Percentiles rank a stretch among this genome's conserved stretches.
phyloP scores from a whole-genome alignment of 1,140 invertebrate species.

The Callitettix versicolor region DNA sequence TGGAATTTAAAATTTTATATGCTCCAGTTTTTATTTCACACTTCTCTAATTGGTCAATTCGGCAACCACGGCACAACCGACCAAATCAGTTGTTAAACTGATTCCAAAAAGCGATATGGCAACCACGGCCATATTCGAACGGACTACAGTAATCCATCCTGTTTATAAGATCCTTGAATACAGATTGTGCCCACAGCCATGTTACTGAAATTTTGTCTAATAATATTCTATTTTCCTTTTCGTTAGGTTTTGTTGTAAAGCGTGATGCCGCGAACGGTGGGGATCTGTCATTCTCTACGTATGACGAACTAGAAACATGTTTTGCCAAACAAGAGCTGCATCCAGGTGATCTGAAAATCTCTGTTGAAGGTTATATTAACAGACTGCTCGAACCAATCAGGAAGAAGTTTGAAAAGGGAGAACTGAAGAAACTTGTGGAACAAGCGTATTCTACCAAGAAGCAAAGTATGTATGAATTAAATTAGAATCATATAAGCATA shows the following conservation, averaged over 20 bases:
- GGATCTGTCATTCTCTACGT: constrained; percentile 58
- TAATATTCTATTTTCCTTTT: constrained; percentile 10
- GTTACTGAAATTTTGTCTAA: background rate
- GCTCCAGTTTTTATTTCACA: too few relatives aligned
- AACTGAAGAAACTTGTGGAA: constrained; percentile 53
- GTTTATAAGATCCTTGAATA: too few relatives aligned
- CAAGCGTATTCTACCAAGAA: constrained; percentile 74
- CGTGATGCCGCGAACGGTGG: constrained; percentile 51
- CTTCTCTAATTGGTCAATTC: too few relatives aligned
- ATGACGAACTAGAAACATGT: constrained; percentile 62
- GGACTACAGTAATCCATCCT: too few relatives aligned
- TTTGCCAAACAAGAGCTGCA: constrained; percentile 76
- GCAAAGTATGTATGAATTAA: constrained; percentile 7
- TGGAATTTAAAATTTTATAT: too few relatives aligned
- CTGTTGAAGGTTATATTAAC: constrained; percentile 79
- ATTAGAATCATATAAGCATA: too few relatives aligned
- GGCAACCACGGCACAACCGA: too few relatives aligned
- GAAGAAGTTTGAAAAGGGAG: constrained; percentile 69
- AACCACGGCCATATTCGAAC: too few relatives aligned
- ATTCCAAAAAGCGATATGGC: too few relatives aligned
- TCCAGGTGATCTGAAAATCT: constrained; percentile 84
- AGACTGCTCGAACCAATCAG: constrained; percentile 80
- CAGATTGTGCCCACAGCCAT: background rate
- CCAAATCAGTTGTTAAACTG: too few relatives aligned
- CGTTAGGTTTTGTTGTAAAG: constrained; percentile 32